Evolutionary conservation across 2,888 invertebrate species (phyloP), one percentile per base, ranked within the genome.

Genomic region (Harpagoxenus sublaevis): DNA sequence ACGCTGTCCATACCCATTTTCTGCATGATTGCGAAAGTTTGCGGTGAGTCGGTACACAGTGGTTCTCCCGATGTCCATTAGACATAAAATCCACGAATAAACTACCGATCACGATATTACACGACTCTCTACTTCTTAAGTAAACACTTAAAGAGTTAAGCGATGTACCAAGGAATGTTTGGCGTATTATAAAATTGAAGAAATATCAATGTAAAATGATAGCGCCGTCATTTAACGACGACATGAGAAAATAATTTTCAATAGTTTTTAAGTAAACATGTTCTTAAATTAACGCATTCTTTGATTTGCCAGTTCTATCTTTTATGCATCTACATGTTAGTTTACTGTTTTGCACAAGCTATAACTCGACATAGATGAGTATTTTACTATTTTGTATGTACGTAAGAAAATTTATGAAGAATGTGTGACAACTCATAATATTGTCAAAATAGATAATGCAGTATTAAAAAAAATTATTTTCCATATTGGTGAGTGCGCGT

Each of bases 1-100:
- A 70, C 57, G 53, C 23, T 18, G 57, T 39, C 48, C 71, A 9
- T 48, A 60, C 15, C 5, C 35, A 42, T 71, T 71, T 57, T 23
- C 48, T 23, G 48, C 35, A 55, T 39, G 79, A 71, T 79, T 79
- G 60, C 79, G 79, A 79, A 71, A 71, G 71, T 48, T 48, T 60
- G 35, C 79, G 70, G 35, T 48, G 35, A 70, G 42, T 35, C 62
- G 23, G 4, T 8, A 45, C 39, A 55, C 70, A 31, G 31, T 48
- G 71, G 48, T 60, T 71, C 45, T 23, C 60, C 8, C n/a, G 18
- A 42, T 51, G 39, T 31, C n/a, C 10, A 10, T 57, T 70, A n/a
- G 23, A 42, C 31, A 1, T 42, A 31, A 68, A 15, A 68, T 42
- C 3, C 28, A 18, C 15, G 39, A 63, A 31, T 31, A 23, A 68